Percentiles rank a stretch among this genome's conserved stretches.
These are phyloP conservation scores for Arrhamphus sclerolepis DNA, from an alignment of 2,797 vertebrate genomes.

Conservation along the genomic window DNA sequence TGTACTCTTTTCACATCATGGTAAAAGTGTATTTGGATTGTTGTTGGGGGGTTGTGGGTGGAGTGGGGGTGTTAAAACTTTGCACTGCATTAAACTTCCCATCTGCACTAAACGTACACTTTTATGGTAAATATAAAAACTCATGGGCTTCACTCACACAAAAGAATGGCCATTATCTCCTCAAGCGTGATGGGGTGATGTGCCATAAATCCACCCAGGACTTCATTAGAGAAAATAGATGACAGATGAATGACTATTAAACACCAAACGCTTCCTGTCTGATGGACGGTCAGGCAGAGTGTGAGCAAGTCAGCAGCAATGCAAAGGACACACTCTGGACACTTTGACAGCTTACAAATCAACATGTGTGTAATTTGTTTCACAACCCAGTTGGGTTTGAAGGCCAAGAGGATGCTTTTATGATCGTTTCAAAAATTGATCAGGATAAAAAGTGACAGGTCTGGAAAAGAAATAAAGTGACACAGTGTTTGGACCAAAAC, in stretches of 20 bases:
- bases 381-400: conserved; percentile 18
- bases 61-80: too few relatives aligned
- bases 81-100: not conserved
- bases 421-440: conserved; percentile 12
- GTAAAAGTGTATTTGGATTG: not conserved
- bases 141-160: not conserved
- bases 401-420: conserved; percentile 20
- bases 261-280: conserved; percentile 60
- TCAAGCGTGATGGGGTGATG: conserved; percentile 14
- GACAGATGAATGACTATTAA: conserved; percentile 73
- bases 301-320: conserved; percentile 16
- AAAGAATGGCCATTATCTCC: conserved; percentile 19
- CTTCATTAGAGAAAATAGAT: conserved; percentile 72
- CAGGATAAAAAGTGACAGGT: not conserved
- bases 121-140: too few relatives aligned
- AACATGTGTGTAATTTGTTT: conserved; percentile 42
- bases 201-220: conserved; percentile 67
- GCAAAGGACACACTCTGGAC: conserved; percentile 17
- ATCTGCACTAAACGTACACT: too few relatives aligned
- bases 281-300: conserved; percentile 43
- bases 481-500: too few relatives aligned
- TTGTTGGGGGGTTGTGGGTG: too few relatives aligned
- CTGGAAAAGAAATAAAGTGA: not conserved
- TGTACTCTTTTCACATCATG: too few relatives aligned
- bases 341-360: conserved; percentile 45